phyloP scores from a whole-genome alignment of 2,888 invertebrate species.

The Apodemia zela region DNA sequence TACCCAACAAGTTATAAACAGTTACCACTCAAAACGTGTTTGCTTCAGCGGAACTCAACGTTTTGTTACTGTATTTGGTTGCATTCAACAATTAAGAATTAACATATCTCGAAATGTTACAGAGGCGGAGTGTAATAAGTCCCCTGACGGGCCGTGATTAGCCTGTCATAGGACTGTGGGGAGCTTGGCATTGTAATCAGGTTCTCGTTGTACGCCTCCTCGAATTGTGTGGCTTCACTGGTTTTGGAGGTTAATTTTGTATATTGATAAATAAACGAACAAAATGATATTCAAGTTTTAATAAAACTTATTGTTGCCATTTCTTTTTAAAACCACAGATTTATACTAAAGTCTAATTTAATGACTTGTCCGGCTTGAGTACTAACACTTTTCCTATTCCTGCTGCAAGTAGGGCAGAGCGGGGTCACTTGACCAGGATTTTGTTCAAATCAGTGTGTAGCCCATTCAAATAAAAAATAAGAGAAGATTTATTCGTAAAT shows the following conservation, averaged over 20 bases:
- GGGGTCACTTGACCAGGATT: no score
- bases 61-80: constrained; percentile 10
- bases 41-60: constrained; percentile 4
- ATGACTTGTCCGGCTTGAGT: no score
- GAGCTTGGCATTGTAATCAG: constrained; percentile 54
- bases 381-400: no score
- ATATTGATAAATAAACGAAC: not conserved
- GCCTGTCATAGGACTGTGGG: constrained; percentile 53
- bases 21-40: constrained; percentile 1
- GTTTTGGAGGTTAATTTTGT: constrained; percentile 28
- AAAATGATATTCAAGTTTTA: not conserved
- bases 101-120: constrained; percentile 34
- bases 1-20: not conserved
- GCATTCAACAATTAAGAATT: constrained; percentile 33
- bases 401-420: no score
- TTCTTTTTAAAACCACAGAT: no score
- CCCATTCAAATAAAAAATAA: no score
- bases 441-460: no score
- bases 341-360: no score
- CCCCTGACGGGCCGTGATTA: constrained; percentile 59
- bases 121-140: constrained; percentile 43
- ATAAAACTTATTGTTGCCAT: no score
- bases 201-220: constrained; percentile 39
- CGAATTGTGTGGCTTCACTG: constrained; percentile 31
- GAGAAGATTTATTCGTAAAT: no score